Conservation (phyloP, 1,140 invertebrate genomes). For the Gryllus bimaculatus region DNA sequence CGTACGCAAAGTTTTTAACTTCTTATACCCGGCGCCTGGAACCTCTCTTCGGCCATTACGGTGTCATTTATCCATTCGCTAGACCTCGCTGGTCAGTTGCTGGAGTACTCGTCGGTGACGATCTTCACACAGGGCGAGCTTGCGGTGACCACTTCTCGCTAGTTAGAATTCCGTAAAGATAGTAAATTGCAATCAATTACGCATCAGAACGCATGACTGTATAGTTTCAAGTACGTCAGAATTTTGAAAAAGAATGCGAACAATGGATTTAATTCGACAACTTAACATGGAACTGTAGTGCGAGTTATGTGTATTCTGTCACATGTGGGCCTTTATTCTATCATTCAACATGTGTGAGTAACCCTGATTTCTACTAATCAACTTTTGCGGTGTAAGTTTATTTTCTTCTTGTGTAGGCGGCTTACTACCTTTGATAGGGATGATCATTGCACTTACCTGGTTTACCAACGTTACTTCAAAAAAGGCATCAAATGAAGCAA, state of each 20-base stretch:
- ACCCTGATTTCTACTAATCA: background rate
- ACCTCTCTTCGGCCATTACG: background rate
- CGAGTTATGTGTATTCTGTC: conserved; percentile 74
- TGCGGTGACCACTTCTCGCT: background rate
- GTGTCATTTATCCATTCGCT: background rate
- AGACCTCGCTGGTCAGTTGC: too few species aligned
- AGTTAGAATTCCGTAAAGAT: background rate
- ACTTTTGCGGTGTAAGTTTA: conserved; percentile 13
- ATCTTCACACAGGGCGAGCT: background rate
- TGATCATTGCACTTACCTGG: conserved; percentile 68
- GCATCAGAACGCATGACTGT: conserved; percentile 12
- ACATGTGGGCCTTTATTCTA: conserved; percentile 52
- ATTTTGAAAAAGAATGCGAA: conserved; percentile 68
- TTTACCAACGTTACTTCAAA: conserved; percentile 61
- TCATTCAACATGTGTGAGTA: background rate
- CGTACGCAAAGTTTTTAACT: too few species aligned
- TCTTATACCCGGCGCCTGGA: background rate
- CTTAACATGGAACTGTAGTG: conserved; percentile 82
- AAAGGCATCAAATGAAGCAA: conserved; percentile 63
- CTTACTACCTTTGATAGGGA: conserved; percentile 69
- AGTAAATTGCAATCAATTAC: background rate
- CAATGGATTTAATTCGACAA: conserved; percentile 70
- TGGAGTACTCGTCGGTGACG: too few species aligned
- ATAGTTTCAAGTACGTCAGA: conserved; percentile 53
- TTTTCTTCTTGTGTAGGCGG: conserved; percentile 41